Percentiles rank a stretch among this genome's conserved stretches.
These are phyloP conservation scores for Catharus minimus DNA, from an alignment of 2,113 vertebrate species.

Conservation along the genomic window DNA sequence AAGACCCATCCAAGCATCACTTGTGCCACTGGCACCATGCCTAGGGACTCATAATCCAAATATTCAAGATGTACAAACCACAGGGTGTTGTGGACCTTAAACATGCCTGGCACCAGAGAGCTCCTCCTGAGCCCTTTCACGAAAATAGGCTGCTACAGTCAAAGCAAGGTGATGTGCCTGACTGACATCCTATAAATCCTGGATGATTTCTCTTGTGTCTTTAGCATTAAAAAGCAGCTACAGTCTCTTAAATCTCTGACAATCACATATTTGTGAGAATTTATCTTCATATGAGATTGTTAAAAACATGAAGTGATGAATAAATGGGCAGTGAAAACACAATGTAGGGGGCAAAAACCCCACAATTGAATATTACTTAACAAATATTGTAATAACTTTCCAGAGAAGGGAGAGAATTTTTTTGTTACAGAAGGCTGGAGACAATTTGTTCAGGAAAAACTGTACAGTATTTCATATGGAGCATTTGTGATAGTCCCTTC, in stretches of 20 bases:
- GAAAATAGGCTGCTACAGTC: neutral
- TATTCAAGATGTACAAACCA: neutral
- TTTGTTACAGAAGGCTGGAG: neutral
- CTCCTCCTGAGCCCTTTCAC: neutral
- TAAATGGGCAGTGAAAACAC: neutral
- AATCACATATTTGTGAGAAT: neutral
- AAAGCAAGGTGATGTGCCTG: neutral
- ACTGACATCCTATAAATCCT: neutral
- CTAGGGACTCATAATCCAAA: neutral
- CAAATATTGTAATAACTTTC: neutral
- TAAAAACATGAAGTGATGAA: neutral
- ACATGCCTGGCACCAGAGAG: slow-evolving; percentile 11
- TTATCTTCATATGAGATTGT: neutral
- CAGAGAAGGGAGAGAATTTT: neutral
- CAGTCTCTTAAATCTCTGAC: neutral
- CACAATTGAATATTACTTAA: neutral
- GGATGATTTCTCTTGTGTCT: neutral
- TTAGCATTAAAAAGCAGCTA: neutral
- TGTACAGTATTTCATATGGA: neutral
- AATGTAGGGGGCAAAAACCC: neutral
- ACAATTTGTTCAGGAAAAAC: neutral
- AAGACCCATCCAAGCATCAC: neutral
- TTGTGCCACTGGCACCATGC: neutral
- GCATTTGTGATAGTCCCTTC: neutral
- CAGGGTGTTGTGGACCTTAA: slow-evolving; percentile 7